phyloP scores from a whole-genome alignment of 2,113 vertebrate species.

The Phalacrocorax aristotelis region DNA sequence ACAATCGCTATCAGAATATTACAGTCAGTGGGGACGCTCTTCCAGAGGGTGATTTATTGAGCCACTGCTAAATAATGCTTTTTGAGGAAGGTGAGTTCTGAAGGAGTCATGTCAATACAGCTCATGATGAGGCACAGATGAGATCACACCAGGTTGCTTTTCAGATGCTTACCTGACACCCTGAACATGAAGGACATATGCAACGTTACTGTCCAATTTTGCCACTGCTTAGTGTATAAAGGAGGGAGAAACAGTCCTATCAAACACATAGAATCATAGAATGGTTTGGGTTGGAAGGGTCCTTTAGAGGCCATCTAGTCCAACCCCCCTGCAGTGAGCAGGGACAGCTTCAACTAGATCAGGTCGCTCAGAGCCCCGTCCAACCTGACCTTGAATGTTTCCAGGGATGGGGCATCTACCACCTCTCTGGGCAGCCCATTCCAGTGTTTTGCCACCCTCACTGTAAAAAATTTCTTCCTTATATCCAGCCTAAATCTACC shows the following conservation, averaged over 20 bases:
- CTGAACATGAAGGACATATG: neutral
- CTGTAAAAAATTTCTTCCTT: too few species aligned
- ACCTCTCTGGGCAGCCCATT: too few species aligned
- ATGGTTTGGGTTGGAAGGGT: too few species aligned
- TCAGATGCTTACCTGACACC: neutral
- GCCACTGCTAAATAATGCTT: neutral
- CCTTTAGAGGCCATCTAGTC: too few species aligned
- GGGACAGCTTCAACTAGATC: too few species aligned
- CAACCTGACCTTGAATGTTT: too few species aligned
- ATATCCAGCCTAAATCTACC: too few species aligned
- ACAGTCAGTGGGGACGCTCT: neutral
- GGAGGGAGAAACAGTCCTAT: neutral
- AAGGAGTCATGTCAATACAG: neutral
- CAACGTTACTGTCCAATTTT: neutral
- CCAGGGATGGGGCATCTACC: too few species aligned
- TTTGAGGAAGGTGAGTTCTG: neutral
- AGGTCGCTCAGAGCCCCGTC: too few species aligned
- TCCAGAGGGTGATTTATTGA: neutral
- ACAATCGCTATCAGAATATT: neutral
- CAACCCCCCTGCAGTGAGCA: too few species aligned
- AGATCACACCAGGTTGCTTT: neutral
- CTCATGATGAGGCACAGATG: neutral
- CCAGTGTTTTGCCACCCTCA: too few species aligned
- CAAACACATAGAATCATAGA: neutral
- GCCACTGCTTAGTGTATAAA: neutral